Percentiles rank a stretch among this genome's conserved stretches.
Conservation (phyloP, 2,888 invertebrate genomes). For the Autographa pulchrina region DNA sequence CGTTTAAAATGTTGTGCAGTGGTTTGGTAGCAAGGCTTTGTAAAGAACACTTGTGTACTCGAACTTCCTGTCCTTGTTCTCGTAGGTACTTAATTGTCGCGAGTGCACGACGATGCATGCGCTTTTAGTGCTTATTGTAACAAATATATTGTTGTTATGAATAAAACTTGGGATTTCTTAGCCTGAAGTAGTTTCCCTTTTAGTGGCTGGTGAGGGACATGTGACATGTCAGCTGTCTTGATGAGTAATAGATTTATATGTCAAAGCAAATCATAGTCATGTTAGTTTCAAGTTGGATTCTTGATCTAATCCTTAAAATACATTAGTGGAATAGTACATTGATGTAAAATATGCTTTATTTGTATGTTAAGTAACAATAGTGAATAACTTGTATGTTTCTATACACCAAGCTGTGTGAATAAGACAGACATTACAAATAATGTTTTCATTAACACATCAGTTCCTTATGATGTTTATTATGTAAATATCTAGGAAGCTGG, state of each 20-base stretch:
- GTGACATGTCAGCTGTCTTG: conserved; percentile 5
- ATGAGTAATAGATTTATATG: conserved; percentile 16
- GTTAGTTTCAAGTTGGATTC: conserved; percentile 45
- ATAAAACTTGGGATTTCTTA: conserved; percentile 29
- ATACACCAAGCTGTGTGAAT: conserved; percentile 11
- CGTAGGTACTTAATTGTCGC: conserved; percentile 59
- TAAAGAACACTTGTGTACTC: conserved; percentile 66
- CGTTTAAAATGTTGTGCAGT: conserved; percentile 68
- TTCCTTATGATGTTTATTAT: not conserved
- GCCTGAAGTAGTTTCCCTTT: conserved; percentile 12
- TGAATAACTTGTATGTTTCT: conserved; percentile 28
- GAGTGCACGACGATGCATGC: conserved; percentile 80
- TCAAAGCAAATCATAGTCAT: not conserved
- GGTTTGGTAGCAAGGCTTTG: conserved; percentile 71
- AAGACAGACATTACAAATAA: not conserved
- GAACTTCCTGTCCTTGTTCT: conserved; percentile 79
- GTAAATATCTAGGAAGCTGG: not conserved
- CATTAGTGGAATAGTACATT: conserved; percentile 20
- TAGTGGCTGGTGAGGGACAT: conserved; percentile 8
- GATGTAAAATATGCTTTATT: conserved; percentile 17
- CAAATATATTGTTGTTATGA: conserved; percentile 37
- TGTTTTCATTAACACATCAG: not conserved
- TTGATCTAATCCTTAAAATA: conserved; percentile 8
- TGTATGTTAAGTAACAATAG: conserved; percentile 36
- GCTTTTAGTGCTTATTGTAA: conserved; percentile 67